Percentiles rank a stretch among this genome's conserved stretches.
Evolutionary conservation across 2,888 invertebrate genomes (phyloP).

Genomic region (Melanotus villosus): DNA sequence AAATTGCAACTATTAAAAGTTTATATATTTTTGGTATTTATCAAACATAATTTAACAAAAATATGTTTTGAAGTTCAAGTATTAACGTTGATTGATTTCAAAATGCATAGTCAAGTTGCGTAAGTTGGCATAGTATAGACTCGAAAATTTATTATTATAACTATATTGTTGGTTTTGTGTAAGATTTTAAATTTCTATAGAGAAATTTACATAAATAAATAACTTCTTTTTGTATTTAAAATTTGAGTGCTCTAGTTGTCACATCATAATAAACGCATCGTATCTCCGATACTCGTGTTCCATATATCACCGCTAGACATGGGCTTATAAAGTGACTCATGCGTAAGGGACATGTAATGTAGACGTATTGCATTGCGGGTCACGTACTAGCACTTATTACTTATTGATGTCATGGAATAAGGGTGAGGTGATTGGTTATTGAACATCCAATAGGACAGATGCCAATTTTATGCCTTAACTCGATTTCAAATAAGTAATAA

Average conservation of each 20-base stretch:
- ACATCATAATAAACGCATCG: constrained; percentile 14
- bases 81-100: no score
- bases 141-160: no score
- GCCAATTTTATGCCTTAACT: constrained; percentile 60
- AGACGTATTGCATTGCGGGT: constrained; percentile 50
- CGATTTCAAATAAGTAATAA: constrained; percentile 59
- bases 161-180: no score
- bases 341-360: constrained; percentile 60
- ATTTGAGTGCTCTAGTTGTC: neutral
- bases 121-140: no score
- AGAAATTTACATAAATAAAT: no score
- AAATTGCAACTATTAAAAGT: no score
- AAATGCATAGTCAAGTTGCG: no score
- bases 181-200: no score
- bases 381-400: constrained; percentile 55
- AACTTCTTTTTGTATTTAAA: neutral
- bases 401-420: constrained; percentile 61
- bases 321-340: constrained; percentile 63
- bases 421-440: constrained; percentile 63
- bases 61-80: no score
- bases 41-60: no score
- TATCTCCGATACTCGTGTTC: constrained; percentile 7
- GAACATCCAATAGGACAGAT: constrained; percentile 62
- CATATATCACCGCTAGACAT: constrained; percentile 56
- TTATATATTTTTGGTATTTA: no score